phyloP scores from a whole-genome alignment of 2,888 invertebrate species.

The Lasiommata megera region DNA sequence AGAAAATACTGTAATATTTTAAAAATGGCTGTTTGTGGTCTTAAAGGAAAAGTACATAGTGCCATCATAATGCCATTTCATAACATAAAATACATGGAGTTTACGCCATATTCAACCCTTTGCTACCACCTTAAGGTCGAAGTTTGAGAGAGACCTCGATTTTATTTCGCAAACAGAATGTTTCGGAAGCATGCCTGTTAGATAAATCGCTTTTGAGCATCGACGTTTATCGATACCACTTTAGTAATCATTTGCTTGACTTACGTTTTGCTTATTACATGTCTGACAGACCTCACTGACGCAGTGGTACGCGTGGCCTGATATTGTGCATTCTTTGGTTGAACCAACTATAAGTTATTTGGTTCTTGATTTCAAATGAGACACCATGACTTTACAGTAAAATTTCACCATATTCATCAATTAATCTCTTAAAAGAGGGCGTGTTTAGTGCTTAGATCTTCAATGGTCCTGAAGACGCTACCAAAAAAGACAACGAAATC shows the following conservation, averaged over 20 bases:
- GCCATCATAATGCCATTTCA: neutral
- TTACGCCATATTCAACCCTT: neutral
- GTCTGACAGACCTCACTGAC: neutral
- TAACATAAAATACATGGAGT: neutral
- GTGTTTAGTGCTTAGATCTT: no score
- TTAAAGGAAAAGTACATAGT: neutral
- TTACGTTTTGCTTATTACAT: neutral
- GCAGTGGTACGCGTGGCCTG: neutral
- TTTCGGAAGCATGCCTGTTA: slow-evolving; percentile 23
- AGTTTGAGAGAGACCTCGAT: slow-evolving; percentile 66
- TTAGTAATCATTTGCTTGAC: slow-evolving; percentile 15
- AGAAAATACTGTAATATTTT: neutral
- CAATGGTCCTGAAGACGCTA: no score
- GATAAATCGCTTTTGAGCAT: slow-evolving; percentile 18
- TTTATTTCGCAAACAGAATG: slow-evolving; percentile 41
- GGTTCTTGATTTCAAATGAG: no score
- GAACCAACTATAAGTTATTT: no score
- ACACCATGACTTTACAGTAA: no score
- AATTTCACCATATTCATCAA: no score
- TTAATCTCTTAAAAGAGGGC: no score
- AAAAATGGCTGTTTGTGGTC: neutral
- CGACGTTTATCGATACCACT: slow-evolving; percentile 12
- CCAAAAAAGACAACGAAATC: no score
- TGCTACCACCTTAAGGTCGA: slow-evolving; percentile 19
- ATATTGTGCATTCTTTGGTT: no score